Evolutionary conservation across 2,797 vertebrate species (phyloP).

Genomic region (Amazona ochrocephala): DNA sequence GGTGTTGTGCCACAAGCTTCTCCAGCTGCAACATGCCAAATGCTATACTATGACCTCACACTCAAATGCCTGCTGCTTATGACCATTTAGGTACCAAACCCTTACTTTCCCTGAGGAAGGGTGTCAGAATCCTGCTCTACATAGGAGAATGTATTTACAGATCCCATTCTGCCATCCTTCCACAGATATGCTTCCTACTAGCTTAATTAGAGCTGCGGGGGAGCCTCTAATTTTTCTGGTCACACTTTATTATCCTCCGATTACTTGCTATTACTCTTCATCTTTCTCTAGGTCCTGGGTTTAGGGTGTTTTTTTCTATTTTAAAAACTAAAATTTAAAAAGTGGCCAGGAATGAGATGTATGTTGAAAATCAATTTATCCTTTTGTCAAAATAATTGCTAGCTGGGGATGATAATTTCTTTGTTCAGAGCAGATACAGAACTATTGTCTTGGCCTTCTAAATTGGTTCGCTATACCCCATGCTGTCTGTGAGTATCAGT

Average conservation of each 20-base stretch:
- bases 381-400: constrained; percentile 31
- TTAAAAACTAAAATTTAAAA: neutral
- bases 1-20: neutral
- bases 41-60: neutral
- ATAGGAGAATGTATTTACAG: neutral
- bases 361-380: constrained; percentile 30
- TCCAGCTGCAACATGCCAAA: neutral
- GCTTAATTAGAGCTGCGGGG: constrained; percentile 31
- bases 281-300: neutral
- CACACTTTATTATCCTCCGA: constrained; percentile 34
- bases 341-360: neutral
- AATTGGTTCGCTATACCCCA: constrained; percentile 5
- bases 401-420: constrained; percentile 24
- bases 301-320: neutral
- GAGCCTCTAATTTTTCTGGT: constrained; percentile 51
- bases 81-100: neutral
- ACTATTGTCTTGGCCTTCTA: constrained; percentile 39
- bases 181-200: neutral
- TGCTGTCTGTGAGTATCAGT: constrained; percentile 23
- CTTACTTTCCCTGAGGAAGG: neutral
- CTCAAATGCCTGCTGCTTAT: neutral
- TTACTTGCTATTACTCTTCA: constrained; percentile 25
- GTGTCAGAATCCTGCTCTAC: neutral
- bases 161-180: neutral
- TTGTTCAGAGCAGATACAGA: neutral